A percentile compares a stretch with the other conserved stretches of the same genome.
These are phyloP conservation scores for Tiliacea aurago DNA, from an alignment of 2,888 invertebrate genomes.

Conservation along the genomic window DNA sequence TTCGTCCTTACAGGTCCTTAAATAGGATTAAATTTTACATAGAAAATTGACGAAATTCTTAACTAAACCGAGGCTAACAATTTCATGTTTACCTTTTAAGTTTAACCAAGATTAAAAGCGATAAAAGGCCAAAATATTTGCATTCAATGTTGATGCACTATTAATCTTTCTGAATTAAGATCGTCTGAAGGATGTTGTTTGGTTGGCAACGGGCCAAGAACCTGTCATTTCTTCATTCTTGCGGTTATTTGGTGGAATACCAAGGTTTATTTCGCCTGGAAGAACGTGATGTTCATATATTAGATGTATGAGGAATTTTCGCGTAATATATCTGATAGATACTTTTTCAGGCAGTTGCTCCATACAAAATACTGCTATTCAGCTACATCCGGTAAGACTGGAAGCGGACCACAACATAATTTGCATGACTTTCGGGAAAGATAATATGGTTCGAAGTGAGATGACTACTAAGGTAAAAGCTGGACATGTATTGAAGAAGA, in stretches of 20 bases:
- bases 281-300: slow-evolving; percentile 16
- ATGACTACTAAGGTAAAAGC: background rate
- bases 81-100: slow-evolving; percentile 28
- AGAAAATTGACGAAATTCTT: background rate
- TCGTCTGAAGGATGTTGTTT: slow-evolving; percentile 53
- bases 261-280: slow-evolving; percentile 37
- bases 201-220: slow-evolving; percentile 41
- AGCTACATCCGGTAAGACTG: background rate
- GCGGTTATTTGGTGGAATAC: slow-evolving; percentile 28
- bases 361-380: background rate
- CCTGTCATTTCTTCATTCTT: slow-evolving; percentile 39
- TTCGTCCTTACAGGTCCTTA: background rate
- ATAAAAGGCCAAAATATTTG: slow-evolving; percentile 44
- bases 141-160: slow-evolving; percentile 52
- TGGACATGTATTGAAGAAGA: background rate
- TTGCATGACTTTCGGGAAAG: background rate
- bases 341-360: background rate
- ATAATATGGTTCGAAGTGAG: background rate
- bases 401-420: background rate
- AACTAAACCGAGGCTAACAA: slow-evolving; percentile 16
- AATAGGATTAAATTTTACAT: background rate
- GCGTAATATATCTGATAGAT: background rate
- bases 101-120: slow-evolving; percentile 23
- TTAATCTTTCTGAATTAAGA: slow-evolving; percentile 55
- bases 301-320: slow-evolving; percentile 1